Percentiles rank a stretch among this genome's conserved stretches.
Evolutionary conservation across 2,113 vertebrate species (phyloP).

Genomic region (Archocentrus centrarchus): DNA sequence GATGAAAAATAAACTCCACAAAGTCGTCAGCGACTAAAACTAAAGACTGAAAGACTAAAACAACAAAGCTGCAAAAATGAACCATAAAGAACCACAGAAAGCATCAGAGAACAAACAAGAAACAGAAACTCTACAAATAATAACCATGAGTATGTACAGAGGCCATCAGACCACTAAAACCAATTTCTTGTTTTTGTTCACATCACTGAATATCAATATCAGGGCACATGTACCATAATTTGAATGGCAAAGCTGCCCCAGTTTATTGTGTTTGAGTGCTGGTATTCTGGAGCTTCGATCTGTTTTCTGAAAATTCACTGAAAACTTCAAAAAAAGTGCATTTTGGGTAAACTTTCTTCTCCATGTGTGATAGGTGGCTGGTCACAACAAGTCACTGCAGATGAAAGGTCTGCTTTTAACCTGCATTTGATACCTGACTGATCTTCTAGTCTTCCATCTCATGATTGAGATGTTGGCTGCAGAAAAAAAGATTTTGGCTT

Average conservation of each 20-base stretch:
- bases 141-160: neutral
- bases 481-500: too few species aligned
- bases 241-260: neutral
- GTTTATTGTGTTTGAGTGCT: neutral
- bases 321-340: neutral
- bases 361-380: too few species aligned
- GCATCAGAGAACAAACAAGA: neutral
- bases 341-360: neutral
- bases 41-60: too few species aligned
- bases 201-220: neutral
- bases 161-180: neutral
- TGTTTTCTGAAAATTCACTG: neutral
- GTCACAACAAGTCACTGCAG: too few species aligned
- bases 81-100: neutral
- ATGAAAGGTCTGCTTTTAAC: too few species aligned
- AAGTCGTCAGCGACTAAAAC: too few species aligned
- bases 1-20: too few species aligned
- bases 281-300: neutral
- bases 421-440: too few species aligned
- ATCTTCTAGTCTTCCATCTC: too few species aligned
- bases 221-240: neutral
- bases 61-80: neutral
- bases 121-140: neutral
- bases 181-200: too few species aligned
- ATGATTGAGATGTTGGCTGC: too few species aligned